Conservation (phyloP, 2,797 vertebrate species). For the Protosalanx chinensis region DNA sequence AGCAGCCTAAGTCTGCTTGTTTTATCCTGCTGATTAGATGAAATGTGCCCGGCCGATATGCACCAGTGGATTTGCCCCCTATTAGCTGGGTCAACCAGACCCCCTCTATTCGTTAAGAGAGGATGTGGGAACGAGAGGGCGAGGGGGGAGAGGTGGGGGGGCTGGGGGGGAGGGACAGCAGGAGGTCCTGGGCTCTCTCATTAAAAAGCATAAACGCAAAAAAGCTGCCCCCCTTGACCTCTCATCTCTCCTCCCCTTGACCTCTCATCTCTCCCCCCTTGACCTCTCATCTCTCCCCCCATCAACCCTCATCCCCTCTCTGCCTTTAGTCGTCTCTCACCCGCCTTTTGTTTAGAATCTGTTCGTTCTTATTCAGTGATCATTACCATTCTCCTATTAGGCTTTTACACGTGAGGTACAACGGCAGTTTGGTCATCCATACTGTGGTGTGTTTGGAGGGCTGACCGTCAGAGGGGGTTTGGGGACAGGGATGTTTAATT, state of each 20-base stretch:
- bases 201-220: slow-evolving; percentile 55
- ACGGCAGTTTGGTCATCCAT: slow-evolving; percentile 43
- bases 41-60: slow-evolving; percentile 74
- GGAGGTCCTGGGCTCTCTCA: slow-evolving; percentile 50
- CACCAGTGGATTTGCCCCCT: slow-evolving; percentile 72
- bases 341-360: slow-evolving; percentile 29
- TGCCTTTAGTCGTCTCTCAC: background rate
- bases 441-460: slow-evolving; percentile 24
- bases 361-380: slow-evolving; percentile 46
- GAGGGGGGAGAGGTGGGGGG: slow-evolving; percentile 16
- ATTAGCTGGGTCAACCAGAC: slow-evolving; percentile 70
- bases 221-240: background rate
- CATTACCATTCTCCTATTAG: slow-evolving; percentile 44
- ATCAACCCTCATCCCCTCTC: slow-evolving; percentile 26
- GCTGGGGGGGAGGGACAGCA: slow-evolving; percentile 30
- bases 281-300: slow-evolving; percentile 5
- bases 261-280: slow-evolving; percentile 20
- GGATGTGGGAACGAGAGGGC: slow-evolving; percentile 57
- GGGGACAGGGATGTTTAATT: slow-evolving; percentile 10
- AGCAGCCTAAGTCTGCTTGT: slow-evolving; percentile 67
- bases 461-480: slow-evolving; percentile 3
- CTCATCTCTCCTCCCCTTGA: slow-evolving; percentile 15
- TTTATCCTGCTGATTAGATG: slow-evolving; percentile 78
- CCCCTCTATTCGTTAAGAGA: slow-evolving; percentile 63
- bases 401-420: slow-evolving; percentile 37